A percentile compares a stretch with the other conserved stretches of the same genome.
These are phyloP conservation scores for Oxyteleia sp. DNA, from an alignment of 2,888 invertebrate genomes.

Conservation along the genomic window DNA sequence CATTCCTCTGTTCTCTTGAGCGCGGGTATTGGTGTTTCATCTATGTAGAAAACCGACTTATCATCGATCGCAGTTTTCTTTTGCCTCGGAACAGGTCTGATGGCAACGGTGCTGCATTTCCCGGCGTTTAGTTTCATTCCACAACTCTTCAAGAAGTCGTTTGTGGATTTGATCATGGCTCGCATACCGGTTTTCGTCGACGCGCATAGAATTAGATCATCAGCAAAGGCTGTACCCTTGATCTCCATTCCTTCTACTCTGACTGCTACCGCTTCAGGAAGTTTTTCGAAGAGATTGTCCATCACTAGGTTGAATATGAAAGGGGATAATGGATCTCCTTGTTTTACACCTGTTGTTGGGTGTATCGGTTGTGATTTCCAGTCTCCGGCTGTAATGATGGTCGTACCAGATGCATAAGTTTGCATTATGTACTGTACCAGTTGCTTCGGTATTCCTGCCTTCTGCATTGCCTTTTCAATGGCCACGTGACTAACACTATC, in stretches of 20 bases:
- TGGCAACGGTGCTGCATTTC: slow-evolving; percentile 73
- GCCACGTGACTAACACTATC: slow-evolving; percentile 57
- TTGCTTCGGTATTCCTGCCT: slow-evolving; percentile 5
- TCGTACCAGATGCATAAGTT: neutral
- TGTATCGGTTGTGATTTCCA: neutral
- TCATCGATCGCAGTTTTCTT: slow-evolving; percentile 61
- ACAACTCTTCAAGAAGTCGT: slow-evolving; percentile 61
- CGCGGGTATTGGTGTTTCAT: too few species aligned
- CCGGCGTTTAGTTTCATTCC: slow-evolving; percentile 76
- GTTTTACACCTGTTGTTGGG: slow-evolving; percentile 16
- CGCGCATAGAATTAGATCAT: slow-evolving; percentile 65
- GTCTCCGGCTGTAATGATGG: neutral
- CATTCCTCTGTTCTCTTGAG: too few species aligned
- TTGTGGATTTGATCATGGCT: slow-evolving; percentile 23
- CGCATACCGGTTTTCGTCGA: slow-evolving; percentile 76
- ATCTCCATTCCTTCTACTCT: slow-evolving; percentile 5
- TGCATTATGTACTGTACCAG: slow-evolving; percentile 27
- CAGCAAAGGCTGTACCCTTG: slow-evolving; percentile 69
- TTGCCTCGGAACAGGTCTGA: slow-evolving; percentile 40
- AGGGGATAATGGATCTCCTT: slow-evolving; percentile 39
- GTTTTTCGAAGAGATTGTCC: neutral
- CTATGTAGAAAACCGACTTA: slow-evolving; percentile 5
- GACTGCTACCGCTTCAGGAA: neutral
- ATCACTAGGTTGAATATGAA: slow-evolving; percentile 40
- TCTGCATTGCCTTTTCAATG: slow-evolving; percentile 1